Conservation (phyloP, 1,140 invertebrate species). For the Lineus longissimus region DNA sequence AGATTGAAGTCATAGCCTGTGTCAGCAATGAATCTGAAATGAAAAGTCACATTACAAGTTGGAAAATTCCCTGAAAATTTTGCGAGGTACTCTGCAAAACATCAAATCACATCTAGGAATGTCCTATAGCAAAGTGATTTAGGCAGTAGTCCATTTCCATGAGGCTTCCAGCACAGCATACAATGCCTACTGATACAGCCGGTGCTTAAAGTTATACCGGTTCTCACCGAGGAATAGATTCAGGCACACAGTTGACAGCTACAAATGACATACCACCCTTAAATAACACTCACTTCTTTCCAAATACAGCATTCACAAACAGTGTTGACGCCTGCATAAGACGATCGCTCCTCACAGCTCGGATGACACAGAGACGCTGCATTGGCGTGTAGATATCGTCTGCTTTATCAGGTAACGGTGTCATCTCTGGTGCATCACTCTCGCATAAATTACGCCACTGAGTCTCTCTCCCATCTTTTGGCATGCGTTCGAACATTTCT, state of each 20-base stretch:
- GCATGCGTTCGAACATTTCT: constrained; percentile 51
- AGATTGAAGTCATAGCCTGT: constrained; percentile 29
- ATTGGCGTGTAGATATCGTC: constrained; percentile 43
- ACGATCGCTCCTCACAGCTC: constrained; percentile 48
- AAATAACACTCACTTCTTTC: constrained; percentile 43
- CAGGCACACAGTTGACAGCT: not conserved
- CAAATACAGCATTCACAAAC: constrained; percentile 45
- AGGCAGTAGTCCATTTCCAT: too few relatives aligned
- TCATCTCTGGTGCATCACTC: constrained; percentile 44
- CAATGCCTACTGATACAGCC: too few relatives aligned
- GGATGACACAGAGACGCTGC: constrained; percentile 46
- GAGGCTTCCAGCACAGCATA: too few relatives aligned
- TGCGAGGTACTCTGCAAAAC: too few relatives aligned
- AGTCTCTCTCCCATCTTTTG: constrained; percentile 50
- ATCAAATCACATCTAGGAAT: too few relatives aligned
- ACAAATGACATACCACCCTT: not conserved
- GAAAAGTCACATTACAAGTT: not conserved
- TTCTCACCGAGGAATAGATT: not conserved
- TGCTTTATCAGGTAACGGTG: constrained; percentile 49
- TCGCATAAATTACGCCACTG: constrained; percentile 52
- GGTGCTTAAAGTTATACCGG: too few relatives aligned
- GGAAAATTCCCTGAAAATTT: not conserved
- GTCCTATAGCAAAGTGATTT: too few relatives aligned
- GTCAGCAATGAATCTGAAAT: constrained; percentile 14
- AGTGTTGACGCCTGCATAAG: constrained; percentile 43